A percentile compares a stretch with the other conserved stretches of the same genome.
Conservation (phyloP, 2,797 vertebrate species). For the Malacoctenus gilli region DNA sequence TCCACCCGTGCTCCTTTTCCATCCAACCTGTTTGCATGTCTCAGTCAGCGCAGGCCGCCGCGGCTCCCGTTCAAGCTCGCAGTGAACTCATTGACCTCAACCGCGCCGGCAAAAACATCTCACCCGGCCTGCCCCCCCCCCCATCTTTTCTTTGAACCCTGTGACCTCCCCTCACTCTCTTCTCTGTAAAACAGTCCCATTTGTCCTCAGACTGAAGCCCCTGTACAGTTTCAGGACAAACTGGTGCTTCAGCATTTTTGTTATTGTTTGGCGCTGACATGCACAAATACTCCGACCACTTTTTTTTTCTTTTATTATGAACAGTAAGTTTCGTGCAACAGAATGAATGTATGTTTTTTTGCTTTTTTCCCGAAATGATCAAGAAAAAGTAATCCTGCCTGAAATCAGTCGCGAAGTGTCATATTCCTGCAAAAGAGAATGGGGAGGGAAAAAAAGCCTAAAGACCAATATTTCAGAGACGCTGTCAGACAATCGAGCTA, state of each 20-base stretch:
- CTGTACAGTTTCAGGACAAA: constrained; percentile 29
- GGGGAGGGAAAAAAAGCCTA: constrained; percentile 1
- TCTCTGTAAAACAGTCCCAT: constrained; percentile 36
- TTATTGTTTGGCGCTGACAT: not conserved
- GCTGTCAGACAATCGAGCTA: constrained; percentile 34
- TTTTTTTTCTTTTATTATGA: constrained; percentile 2
- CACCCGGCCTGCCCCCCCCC: constrained; percentile 58
- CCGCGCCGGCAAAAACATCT: constrained; percentile 70
- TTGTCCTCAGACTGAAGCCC: constrained; percentile 22
- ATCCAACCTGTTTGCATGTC: constrained; percentile 68
- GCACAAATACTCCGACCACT: constrained; percentile 9
- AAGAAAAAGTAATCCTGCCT: too few species aligned
- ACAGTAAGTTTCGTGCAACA: not conserved
- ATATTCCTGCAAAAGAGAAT: not conserved
- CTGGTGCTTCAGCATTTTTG: constrained; percentile 20
- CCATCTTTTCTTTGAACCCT: constrained; percentile 63
- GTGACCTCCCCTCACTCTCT: constrained; percentile 60
- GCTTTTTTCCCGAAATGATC: too few species aligned
- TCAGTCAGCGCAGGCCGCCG: constrained; percentile 65
- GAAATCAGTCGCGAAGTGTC: too few species aligned
- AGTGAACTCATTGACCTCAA: constrained; percentile 77
- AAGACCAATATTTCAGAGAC: constrained; percentile 19
- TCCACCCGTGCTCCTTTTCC: constrained; percentile 35
- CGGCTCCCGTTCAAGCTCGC: constrained; percentile 67
- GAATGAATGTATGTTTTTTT: not conserved